Evolutionary conservation across 2,797 vertebrate species (phyloP).

Genomic region (Anableps anableps): DNA sequence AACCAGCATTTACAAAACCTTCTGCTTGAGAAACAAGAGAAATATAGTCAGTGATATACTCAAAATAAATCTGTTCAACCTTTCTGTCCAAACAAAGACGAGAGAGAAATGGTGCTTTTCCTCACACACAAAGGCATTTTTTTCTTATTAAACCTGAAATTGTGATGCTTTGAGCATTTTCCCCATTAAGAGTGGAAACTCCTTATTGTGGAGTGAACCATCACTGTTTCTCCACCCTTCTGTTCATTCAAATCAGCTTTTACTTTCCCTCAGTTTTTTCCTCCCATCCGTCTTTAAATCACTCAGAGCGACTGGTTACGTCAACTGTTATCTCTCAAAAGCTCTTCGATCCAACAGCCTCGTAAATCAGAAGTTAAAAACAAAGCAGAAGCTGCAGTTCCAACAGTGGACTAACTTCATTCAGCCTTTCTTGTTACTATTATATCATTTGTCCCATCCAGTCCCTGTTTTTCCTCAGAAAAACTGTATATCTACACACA

Average conservation of each 20-base stretch:
- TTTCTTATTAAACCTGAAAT: not conserved
- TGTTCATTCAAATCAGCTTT: conserved; percentile 1
- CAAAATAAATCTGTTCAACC: too few species aligned
- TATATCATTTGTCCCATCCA: not conserved
- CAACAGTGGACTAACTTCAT: not conserved
- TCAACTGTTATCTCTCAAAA: conserved; percentile 10
- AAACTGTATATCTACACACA: not conserved
- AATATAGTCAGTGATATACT: too few species aligned
- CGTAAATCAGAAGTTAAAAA: not conserved
- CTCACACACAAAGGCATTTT: not conserved
- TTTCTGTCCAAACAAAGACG: too few species aligned
- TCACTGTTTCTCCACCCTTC: not conserved
- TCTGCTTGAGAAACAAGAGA: too few species aligned
- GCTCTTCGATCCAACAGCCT: not conserved
- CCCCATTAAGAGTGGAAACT: conserved; percentile 21
- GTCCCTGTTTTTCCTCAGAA: not conserved
- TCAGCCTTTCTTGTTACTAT: not conserved
- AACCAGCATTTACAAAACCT: too few species aligned
- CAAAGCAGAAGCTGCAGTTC: conserved; percentile 3
- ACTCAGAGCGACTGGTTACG: conserved; percentile 22
- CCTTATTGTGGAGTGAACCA: not conserved
- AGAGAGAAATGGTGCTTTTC: not conserved
- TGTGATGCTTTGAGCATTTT: not conserved
- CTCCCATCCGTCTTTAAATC: not conserved
- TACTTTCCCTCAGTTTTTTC: conserved; percentile 8